These are phyloP conservation scores for Poliocrania exsul DNA, from an alignment of 2,797 vertebrate genomes.

Conservation along the genomic window DNA sequence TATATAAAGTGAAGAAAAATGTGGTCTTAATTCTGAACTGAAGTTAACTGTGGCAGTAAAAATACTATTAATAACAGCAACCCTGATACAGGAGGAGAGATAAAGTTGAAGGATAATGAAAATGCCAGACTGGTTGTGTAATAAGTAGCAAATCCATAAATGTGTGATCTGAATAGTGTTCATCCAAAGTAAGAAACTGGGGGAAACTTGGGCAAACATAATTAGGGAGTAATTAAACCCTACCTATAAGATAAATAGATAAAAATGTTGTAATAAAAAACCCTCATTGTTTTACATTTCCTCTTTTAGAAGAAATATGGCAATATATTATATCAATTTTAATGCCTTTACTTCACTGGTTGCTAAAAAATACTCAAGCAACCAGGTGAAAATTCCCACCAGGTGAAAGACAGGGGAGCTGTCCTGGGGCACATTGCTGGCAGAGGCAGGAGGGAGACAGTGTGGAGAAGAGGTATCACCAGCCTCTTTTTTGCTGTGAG, in stretches of 20 bases:
- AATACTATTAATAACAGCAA: background rate
- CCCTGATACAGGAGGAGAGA: background rate
- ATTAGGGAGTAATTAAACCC: constrained; percentile 17
- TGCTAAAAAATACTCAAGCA: background rate
- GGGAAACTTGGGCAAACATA: constrained; percentile 2
- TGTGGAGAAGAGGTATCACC: background rate
- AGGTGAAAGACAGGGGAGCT: background rate
- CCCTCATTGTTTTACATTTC: background rate
- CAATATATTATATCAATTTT: background rate
- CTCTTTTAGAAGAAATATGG: background rate
- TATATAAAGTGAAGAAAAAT: background rate
- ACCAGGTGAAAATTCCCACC: background rate
- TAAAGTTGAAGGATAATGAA: constrained; percentile 20
- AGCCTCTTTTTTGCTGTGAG: background rate
- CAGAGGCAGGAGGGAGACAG: background rate
- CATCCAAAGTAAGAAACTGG: background rate
- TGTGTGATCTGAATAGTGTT: background rate
- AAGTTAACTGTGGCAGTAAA: background rate
- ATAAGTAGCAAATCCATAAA: background rate
- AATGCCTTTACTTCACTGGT: background rate
- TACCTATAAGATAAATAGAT: constrained; percentile 3
- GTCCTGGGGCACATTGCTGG: fast-evolving
- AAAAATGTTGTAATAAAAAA: background rate
- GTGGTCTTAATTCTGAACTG: background rate
- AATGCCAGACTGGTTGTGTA: background rate